Conservation (phyloP, 2,797 vertebrate genomes). For the Gallinago nigripennis region DNA sequence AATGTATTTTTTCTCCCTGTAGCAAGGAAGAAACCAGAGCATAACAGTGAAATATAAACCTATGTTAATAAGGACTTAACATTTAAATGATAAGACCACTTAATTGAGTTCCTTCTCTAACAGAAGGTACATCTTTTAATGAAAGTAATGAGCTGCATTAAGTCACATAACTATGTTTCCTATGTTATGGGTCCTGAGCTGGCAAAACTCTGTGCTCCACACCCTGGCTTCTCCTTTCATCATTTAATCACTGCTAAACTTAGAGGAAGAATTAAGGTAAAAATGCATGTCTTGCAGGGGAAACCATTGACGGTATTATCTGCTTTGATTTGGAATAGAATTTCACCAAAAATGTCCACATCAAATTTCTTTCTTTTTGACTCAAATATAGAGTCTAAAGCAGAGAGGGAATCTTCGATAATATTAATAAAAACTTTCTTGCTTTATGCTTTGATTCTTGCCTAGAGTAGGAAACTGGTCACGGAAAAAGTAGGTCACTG, state of each 20-base stretch:
- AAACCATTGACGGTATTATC: background rate
- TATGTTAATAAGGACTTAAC: background rate
- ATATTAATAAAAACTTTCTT: slow-evolving; percentile 36
- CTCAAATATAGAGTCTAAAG: background rate
- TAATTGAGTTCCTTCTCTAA: background rate
- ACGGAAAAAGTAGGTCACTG: slow-evolving; percentile 78
- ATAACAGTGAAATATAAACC: background rate
- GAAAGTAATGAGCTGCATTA: background rate
- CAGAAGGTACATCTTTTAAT: background rate
- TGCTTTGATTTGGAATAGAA: background rate
- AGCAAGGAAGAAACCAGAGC: background rate
- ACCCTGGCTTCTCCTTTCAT: background rate
- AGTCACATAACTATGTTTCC: background rate
- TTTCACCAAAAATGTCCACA: background rate
- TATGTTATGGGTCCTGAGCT: background rate
- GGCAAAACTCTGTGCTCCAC: background rate
- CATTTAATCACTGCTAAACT: background rate
- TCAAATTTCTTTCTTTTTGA: background rate
- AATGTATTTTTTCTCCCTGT: background rate
- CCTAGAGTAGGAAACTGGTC: slow-evolving; percentile 54
- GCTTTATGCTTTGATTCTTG: slow-evolving; percentile 54
- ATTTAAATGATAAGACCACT: background rate
- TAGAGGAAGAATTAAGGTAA: background rate
- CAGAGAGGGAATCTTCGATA: background rate
- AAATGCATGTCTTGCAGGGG: background rate